These are phyloP conservation scores for Perodicticus potto DNA, from an alignment of 2,797 vertebrate species.

Conservation along the genomic window DNA sequence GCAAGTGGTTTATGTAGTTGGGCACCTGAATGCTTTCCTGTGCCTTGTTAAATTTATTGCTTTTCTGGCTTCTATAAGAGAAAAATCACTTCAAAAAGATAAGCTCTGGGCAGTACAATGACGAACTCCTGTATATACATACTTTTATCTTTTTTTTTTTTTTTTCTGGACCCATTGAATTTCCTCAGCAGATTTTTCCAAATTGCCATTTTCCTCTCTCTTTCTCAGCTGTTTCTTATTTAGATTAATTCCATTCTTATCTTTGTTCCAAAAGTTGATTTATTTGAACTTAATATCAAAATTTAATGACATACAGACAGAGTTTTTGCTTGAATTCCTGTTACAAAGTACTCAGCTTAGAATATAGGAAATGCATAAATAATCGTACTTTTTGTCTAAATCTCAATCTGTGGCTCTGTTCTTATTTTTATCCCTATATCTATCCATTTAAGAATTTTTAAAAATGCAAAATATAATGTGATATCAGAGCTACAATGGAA, in stretches of 20 bases:
- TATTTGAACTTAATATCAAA: conserved; percentile 41
- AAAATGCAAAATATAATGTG: conserved; percentile 46
- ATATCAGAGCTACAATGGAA: conserved; percentile 35
- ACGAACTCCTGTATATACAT: conserved; percentile 7
- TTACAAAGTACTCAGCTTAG: conserved; percentile 15
- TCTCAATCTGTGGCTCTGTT: conserved; percentile 5
- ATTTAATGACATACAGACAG: conserved; percentile 48
- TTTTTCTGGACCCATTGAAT: conserved; percentile 25
- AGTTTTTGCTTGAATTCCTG: conserved; percentile 21
- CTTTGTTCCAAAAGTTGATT: conserved; percentile 52
- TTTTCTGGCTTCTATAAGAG: conserved; percentile 61
- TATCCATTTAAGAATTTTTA: conserved; percentile 3
- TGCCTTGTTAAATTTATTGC: conserved; percentile 59
- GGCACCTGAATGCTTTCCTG: conserved; percentile 45
- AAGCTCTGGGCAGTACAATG: conserved; percentile 52
- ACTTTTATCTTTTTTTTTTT: conserved; percentile 47
- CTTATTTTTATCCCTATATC: background rate
- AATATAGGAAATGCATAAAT: background rate
- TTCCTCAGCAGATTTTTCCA: conserved; percentile 32
- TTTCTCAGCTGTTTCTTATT: conserved; percentile 44
- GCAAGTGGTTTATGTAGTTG: background rate
- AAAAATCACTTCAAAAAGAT: conserved; percentile 70
- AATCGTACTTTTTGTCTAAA: conserved; percentile 48
- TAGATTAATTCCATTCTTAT: conserved; percentile 56
- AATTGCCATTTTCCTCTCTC: background rate